phyloP scores from a whole-genome alignment of 1,140 invertebrate genomes.

The Drosophila sucinea region DNA sequence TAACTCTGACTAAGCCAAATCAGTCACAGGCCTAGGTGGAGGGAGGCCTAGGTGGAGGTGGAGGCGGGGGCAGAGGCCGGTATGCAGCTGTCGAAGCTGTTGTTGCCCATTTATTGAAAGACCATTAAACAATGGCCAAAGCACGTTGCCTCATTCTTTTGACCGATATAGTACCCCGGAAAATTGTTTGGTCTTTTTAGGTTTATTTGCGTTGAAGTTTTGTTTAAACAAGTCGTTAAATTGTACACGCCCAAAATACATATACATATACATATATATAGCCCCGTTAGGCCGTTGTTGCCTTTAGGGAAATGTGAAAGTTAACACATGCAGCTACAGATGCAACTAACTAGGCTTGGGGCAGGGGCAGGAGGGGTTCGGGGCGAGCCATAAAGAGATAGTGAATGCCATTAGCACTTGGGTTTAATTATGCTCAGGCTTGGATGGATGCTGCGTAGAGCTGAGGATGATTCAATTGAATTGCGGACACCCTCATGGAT shows the following conservation, averaged over 20 bases:
- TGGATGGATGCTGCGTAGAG: conserved; percentile 43
- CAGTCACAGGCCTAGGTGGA: conserved; percentile 45
- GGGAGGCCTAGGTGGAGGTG: background rate
- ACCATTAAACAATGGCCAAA: conserved; percentile 69
- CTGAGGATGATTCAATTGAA: conserved; percentile 61
- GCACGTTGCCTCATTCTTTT: conserved; percentile 43
- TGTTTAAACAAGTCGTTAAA: conserved; percentile 77
- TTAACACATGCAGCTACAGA: conserved; percentile 62
- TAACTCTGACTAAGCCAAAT: conserved; percentile 74
- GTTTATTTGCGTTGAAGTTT: conserved; percentile 71
- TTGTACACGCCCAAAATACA: conserved; percentile 50
- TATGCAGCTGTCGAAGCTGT: conserved; percentile 16
- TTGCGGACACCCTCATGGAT: conserved; percentile 48
- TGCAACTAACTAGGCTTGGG: conserved; percentile 27
- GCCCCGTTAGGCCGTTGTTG: conserved; percentile 38
- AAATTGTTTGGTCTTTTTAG: conserved; percentile 49
- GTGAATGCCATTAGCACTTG: conserved; percentile 59
- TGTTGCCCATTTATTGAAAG: conserved; percentile 72
- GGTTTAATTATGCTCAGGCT: conserved; percentile 48
- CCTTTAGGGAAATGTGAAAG: conserved; percentile 63
- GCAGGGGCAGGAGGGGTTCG: background rate
- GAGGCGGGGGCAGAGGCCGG: background rate
- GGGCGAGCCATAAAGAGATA: conserved; percentile 48
- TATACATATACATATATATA: background rate
- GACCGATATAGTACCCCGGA: conserved; percentile 67